Conservation (phyloP, 2,797 vertebrate species). For the Myotis myotis region DNA sequence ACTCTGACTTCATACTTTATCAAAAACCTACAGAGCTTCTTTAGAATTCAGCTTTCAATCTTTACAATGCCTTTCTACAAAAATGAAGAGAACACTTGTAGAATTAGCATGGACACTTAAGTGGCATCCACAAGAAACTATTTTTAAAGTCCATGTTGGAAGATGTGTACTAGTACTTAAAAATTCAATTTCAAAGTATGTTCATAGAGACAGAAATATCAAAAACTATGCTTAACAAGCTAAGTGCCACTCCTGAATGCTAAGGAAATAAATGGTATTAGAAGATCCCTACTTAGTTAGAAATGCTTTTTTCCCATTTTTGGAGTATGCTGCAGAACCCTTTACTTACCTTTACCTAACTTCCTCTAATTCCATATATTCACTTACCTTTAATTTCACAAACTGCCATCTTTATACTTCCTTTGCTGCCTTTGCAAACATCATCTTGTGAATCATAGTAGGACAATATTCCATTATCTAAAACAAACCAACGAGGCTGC, state of each 20-base stretch:
- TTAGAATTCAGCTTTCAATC: not conserved
- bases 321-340: not conserved
- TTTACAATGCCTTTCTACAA: not conserved
- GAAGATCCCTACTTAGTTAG: not conserved
- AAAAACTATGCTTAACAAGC: not conserved
- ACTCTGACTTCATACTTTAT: not conserved
- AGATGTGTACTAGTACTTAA: not conserved
- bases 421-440: conserved; percentile 97
- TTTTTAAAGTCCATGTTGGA: not conserved
- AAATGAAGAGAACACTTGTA: not conserved
- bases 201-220: not conserved
- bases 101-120: not conserved
- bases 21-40: not conserved
- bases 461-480: conserved; percentile 95
- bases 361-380: conserved; percentile 24
- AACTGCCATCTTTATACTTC: conserved; percentile 98
- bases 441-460: conserved; percentile 98
- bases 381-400: conserved; percentile 97
- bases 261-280: not conserved
- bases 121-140: not conserved
- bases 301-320: not conserved
- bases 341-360: not conserved
- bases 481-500: conserved; percentile 97
- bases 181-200: conserved; percentile 27
- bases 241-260: not conserved